Percentiles rank a stretch among this genome's conserved stretches.
Conservation (phyloP, 2,888 invertebrate genomes). For the Isoperla grammatica region DNA sequence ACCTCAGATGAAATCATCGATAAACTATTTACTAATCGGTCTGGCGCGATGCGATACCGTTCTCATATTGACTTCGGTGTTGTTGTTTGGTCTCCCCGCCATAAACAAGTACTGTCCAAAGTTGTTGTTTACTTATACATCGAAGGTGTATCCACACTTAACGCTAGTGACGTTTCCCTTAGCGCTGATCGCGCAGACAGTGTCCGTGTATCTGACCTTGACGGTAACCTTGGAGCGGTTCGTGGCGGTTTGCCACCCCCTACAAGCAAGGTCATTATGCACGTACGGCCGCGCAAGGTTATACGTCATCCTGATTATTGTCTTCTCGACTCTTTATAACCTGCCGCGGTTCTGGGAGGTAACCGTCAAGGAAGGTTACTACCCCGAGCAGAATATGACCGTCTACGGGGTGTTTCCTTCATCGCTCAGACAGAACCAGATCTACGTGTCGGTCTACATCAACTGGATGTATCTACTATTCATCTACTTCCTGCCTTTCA, state of each 20-base stretch:
- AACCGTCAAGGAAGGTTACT: constrained; percentile 73
- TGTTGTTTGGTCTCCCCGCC: constrained; percentile 81
- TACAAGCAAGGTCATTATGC: constrained; percentile 82
- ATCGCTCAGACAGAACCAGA: constrained; percentile 58
- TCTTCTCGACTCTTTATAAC: constrained; percentile 81
- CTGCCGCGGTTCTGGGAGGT: constrained; percentile 75
- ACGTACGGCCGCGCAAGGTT: constrained; percentile 81
- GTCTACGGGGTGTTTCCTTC: constrained; percentile 69
- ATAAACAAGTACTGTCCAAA: constrained; percentile 73
- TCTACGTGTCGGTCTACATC: constrained; percentile 82
- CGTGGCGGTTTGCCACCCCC: constrained; percentile 88
- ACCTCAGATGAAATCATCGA: constrained; percentile 93
- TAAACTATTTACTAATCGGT: constrained; percentile 89
- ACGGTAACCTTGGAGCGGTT: constrained; percentile 91
- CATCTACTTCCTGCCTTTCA: constrained; percentile 90
- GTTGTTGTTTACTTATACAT: constrained; percentile 68
- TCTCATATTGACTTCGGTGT: constrained; percentile 77
- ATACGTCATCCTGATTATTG: constrained; percentile 75
- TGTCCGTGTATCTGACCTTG: constrained; percentile 80
- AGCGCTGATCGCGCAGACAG: constrained; percentile 84
- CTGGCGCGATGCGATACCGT: constrained; percentile 91
- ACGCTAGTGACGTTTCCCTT: constrained; percentile 76
- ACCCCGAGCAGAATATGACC: constrained; percentile 49
- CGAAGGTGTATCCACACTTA: constrained; percentile 68
- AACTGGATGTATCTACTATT: constrained; percentile 92